These are phyloP conservation scores for Argopecten irradians DNA, from an alignment of 1,140 invertebrate genomes.

Conservation along the genomic window DNA sequence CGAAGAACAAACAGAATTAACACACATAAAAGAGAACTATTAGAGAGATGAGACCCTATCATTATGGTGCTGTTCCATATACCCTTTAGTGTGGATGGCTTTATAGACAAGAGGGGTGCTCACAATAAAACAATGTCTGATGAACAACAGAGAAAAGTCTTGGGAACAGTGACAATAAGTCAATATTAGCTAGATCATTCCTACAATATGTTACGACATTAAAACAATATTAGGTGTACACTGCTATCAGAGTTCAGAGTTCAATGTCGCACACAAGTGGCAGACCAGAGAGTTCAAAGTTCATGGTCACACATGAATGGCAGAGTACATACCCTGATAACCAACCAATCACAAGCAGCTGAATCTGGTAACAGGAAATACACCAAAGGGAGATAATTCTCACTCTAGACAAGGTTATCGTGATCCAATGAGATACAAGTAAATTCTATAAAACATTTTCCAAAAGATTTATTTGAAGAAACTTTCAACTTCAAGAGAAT, in stretches of 20 bases:
- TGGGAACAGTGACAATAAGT: no score
- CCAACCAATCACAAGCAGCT: neutral
- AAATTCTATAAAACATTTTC: no score
- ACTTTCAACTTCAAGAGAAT: no score
- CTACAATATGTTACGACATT: neutral
- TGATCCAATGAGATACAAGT: no score
- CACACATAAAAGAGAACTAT: no score
- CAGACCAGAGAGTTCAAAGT: neutral
- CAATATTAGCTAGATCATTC: neutral
- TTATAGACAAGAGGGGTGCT: neutral
- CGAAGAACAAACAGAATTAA: no score
- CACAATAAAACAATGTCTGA: neutral
- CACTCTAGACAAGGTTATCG: neutral
- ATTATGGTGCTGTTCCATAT: neutral
- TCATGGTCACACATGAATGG: neutral
- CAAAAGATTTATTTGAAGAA: no score
- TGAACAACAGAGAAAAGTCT: no score
- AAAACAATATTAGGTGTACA: neutral
- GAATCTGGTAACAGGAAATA: neutral
- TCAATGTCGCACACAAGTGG: no score
- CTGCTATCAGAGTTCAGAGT: slow-evolving; percentile 2
- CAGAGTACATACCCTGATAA: neutral
- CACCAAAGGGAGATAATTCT: neutral
- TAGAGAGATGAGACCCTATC: no score
- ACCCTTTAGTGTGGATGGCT: neutral